Conservation (phyloP, 2,113 vertebrate species). For the Neodontobutis hainanensis region DNA sequence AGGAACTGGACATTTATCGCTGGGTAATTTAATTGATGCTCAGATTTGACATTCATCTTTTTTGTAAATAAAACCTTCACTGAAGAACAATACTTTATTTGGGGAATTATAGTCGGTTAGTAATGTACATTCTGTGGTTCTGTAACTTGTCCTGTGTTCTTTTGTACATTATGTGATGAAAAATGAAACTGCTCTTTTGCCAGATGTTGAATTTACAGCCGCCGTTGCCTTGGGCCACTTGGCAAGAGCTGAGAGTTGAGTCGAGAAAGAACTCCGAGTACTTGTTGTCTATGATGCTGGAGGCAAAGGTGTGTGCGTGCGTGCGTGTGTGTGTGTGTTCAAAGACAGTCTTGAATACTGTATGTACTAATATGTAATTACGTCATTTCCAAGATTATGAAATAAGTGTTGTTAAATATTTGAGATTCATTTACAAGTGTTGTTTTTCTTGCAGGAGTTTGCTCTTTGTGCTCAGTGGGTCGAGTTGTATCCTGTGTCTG, state of each 20-base stretch:
- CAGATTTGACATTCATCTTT: too few relatives aligned
- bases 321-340: too few relatives aligned
- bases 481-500: constrained; percentile 85
- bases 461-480: constrained; percentile 89
- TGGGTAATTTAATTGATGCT: constrained; percentile 74
- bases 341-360: too few relatives aligned
- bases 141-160: too few relatives aligned
- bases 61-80: too few relatives aligned
- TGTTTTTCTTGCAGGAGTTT: constrained; percentile 84
- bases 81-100: too few relatives aligned
- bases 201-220: constrained; percentile 87
- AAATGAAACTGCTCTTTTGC: not conserved
- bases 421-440: too few relatives aligned
- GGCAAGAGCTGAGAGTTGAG: constrained; percentile 88
- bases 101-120: too few relatives aligned
- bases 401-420: not conserved
- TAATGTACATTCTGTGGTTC: too few relatives aligned
- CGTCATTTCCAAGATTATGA: not conserved
- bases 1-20: constrained; percentile 86
- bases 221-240: constrained; percentile 81
- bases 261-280: constrained; percentile 81
- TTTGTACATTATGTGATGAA: too few relatives aligned
- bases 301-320: constrained; percentile 84
- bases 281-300: constrained; percentile 84
- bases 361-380: not conserved